Base-by-base conservation (phyloP, 2,113 vertebrate genomes). In the Maccullochella peelii region DNA sequence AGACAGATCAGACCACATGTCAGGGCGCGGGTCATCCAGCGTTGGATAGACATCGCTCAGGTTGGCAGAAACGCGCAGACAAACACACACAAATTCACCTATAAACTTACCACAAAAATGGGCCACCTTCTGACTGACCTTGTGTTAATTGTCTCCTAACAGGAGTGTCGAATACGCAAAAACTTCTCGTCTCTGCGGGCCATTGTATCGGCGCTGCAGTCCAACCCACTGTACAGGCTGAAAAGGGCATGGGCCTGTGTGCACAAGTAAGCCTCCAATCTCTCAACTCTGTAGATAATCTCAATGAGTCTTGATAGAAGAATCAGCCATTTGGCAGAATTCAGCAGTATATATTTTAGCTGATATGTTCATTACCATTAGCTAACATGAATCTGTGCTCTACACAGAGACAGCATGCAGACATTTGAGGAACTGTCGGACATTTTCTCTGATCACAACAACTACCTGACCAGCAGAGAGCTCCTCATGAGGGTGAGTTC, bases 131-230 rank as follows among this genome's bases (percentile, higher is more conserved):
- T 66, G 4, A 6, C 55, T 14, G 62, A 59, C 61, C 8, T 33
- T 30, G 12, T 38, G 42, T 47, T 8, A 0, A 4, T 52, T 75
- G n/a, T 77, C 25, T 59, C 47, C 27, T 7, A 62, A 69, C 95
- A 99, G 98, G 98, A 98, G 94, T 99, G 98, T 70, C 94, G 98
- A 80, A 97, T 99, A 84, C 96, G 98, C 71, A 99, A 99, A 94
- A 98, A 99, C 89, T 99, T 98, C 83, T 99, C 98, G 4, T 99
- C 98, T 30, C 95, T 99, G 89, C 95, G 96, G 87, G 97, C 98
- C 90, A 97, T 99, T 27, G 94, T 98, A 71, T 98, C 98, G 0
- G 97, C 98, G 0, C 94, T 99, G 87, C 97, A 99, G 95, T 98
- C 97, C 88, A 97, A 97, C 89, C 96, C 97, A 77, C 94, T 99